Evolutionary conservation across 2,888 invertebrate genomes (phyloP).

Genomic region (Teinopalpus imperialis): DNA sequence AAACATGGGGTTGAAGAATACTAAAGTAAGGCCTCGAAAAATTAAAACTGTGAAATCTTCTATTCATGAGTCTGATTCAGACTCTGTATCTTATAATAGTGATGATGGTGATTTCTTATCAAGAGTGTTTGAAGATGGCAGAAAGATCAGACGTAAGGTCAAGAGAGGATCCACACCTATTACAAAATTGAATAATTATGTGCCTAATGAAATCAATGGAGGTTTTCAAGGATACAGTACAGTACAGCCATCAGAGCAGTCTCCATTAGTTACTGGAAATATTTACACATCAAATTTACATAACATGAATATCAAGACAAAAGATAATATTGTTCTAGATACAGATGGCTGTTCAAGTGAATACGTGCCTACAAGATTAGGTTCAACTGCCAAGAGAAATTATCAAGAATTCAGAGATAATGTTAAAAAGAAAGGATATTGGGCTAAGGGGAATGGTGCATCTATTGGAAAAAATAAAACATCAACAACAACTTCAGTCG

Average conservation of each 20-base stretch:
- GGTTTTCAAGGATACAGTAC: conserved; percentile 63
- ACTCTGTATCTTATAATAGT: conserved; percentile 66
- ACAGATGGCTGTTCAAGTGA: conserved; percentile 65
- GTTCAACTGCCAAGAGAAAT: conserved; percentile 65
- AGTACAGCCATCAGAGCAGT: conserved; percentile 49
- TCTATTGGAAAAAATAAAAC: conserved; percentile 43
- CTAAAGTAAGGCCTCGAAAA: conserved; percentile 34
- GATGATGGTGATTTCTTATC: conserved; percentile 69
- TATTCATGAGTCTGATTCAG: conserved; percentile 57
- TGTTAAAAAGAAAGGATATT: conserved; percentile 67
- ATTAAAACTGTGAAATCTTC: conserved; percentile 38
- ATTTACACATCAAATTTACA: conserved; percentile 64
- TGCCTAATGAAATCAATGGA: conserved; percentile 36
- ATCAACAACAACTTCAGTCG: conserved; percentile 30
- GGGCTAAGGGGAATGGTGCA: conserved; percentile 71
- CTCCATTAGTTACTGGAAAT: conserved; percentile 65
- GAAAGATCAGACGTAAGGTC: conserved; percentile 51
- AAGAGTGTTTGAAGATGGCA: conserved; percentile 58
- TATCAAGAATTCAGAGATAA: conserved; percentile 74
- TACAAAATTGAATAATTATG: conserved; percentile 39
- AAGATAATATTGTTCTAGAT: conserved; percentile 42
- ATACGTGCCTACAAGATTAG: conserved; percentile 73
- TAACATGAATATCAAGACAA: conserved; percentile 57
- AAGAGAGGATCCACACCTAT: conserved; percentile 43
- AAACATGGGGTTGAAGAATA: conserved; percentile 35